Conservation (phyloP, 2,113 vertebrate genomes). For the Ellobius talpinus region DNA sequence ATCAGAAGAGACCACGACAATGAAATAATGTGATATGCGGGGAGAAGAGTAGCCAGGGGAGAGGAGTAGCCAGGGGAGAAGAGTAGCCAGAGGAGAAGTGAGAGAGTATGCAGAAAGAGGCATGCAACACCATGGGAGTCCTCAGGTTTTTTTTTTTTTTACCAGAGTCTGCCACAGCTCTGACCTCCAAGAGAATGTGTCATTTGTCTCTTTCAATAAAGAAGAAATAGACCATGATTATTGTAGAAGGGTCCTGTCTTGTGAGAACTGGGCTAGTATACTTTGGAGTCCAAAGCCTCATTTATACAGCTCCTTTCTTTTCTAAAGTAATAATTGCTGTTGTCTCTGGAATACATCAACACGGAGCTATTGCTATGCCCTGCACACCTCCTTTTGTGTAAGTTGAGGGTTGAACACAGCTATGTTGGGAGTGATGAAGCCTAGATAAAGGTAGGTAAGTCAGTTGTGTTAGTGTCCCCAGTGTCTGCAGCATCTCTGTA, state of each 20-base stretch:
- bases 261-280: background rate
- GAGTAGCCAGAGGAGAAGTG: background rate
- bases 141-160: background rate
- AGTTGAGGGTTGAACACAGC: background rate
- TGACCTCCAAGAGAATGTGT: background rate
- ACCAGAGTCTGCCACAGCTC: background rate
- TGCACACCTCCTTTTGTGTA: background rate
- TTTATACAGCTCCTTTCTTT: slow-evolving; percentile 29
- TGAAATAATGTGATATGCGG: background rate
- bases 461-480: background rate
- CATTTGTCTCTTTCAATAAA: background rate
- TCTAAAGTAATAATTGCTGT: background rate
- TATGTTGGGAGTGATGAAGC: background rate
- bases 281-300: slow-evolving; percentile 19
- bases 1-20: background rate
- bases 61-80: background rate
- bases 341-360: background rate
- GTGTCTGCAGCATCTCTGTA: background rate
- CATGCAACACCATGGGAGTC: background rate
- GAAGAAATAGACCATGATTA: background rate
- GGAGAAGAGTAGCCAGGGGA: background rate
- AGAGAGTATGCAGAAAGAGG: background rate
- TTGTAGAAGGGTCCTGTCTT: background rate
- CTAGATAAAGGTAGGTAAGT: background rate
- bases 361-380: background rate